Percentiles rank a stretch among this genome's conserved stretches.
phyloP scores from a whole-genome alignment of 2,797 vertebrate species.

The Ammospiza maritima region DNA sequence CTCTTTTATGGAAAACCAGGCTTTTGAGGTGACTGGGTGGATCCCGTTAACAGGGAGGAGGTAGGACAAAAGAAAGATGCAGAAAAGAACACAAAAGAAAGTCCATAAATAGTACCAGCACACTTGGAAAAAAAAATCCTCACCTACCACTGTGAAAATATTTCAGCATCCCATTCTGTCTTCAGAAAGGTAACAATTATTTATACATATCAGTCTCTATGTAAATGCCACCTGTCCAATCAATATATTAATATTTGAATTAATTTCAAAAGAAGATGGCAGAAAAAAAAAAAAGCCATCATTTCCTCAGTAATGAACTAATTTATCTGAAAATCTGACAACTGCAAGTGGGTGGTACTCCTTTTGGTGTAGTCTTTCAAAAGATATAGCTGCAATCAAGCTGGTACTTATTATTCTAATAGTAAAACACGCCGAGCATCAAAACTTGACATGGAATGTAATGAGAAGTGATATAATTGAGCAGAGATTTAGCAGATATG shows the following conservation, averaged over 20 bases:
- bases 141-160: conserved; percentile 22
- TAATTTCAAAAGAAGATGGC: conserved; percentile 48
- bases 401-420: conserved; percentile 49
- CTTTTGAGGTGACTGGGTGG: neutral
- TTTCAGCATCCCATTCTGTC: conserved; percentile 18
- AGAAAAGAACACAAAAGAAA: neutral
- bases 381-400: conserved; percentile 55
- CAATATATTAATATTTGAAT: conserved; percentile 67
- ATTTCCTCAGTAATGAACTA: conserved; percentile 62
- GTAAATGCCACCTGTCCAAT: conserved; percentile 61
- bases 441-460: conserved; percentile 45
- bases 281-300: neutral
- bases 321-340: conserved; percentile 64
- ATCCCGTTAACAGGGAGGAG: neutral
- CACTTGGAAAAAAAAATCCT: neutral
- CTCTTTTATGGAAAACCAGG: neutral
- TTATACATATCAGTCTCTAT: conserved; percentile 48
- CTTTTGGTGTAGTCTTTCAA: conserved; percentile 43
- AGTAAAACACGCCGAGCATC: conserved; percentile 52
- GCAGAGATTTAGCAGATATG: conserved; percentile 24
- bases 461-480: conserved; percentile 37
- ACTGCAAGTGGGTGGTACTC: conserved; percentile 56
- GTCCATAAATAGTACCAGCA: neutral
- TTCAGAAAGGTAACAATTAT: conserved; percentile 58
- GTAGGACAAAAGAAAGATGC: neutral